Base-by-base conservation (phyloP, 2,888 invertebrate species). In the Chydorus sphaericus region DNA sequence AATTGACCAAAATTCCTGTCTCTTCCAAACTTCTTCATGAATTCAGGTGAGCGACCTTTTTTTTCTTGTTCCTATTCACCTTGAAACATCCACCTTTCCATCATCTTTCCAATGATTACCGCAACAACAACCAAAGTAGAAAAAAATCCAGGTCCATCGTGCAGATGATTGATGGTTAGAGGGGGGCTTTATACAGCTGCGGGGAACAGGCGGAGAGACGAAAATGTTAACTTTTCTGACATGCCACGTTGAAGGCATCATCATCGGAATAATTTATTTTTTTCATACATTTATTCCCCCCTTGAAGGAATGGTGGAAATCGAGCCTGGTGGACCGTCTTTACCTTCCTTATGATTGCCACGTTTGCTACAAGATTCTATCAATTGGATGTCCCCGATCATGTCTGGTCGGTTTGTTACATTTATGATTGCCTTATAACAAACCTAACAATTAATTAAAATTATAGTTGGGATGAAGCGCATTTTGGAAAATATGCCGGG, bases 401-500 rank as follows among this genome's bases (percentile, higher is more conserved):
- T 80, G 86, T 94, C 26, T 94, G 93, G 92, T 91, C 77, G 23
- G 39, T 31, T 30, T 50, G 38, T 60, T 3, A 18, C 30, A 20
- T 57, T 14, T 14, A 7, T 48, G 48, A 51, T 54, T 10, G 49
- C 11, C 39, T n/a, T 55, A 26, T 28, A 28, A 4, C 51, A 10
- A 1, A 29, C 39, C 39, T 26, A 18, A 10, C 6, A 39, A 18
- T 55, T 48, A 16, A 36, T 50, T 8, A 53, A n/a, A 23, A 20
- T 16, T 58, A 26, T 39, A 65, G 65, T 68, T 92, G 92, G 92
- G 96, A 96, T 74, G 96, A 96, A 76, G 94, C 94, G 29, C 96
- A 96, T 74, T 96, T 96, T 77, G 94, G 94, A 1, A 96, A 96
- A 78, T 94, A 96, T 92, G 92, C 88, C 1, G 91, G 91, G 67